Conservation (phyloP, 2,797 vertebrate species). For the Clamator glandarius region DNA sequence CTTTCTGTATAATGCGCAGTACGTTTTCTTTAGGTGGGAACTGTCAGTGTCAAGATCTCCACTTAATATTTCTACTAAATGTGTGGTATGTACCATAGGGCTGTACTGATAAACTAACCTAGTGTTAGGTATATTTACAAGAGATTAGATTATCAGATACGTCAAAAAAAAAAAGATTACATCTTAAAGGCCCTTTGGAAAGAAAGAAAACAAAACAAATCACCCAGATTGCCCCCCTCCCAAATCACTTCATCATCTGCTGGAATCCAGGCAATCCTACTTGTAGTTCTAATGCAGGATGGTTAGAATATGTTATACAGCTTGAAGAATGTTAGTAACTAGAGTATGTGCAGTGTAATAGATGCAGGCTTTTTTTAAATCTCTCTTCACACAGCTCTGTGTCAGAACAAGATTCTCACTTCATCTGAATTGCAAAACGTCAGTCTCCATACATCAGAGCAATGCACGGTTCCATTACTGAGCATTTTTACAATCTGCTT, state of each 20-base stretch:
- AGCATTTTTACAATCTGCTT: conserved; percentile 76
- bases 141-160: not conserved
- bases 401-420: not conserved
- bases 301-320: not conserved
- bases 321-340: not conserved
- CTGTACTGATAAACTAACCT: not conserved
- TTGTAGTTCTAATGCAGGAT: not conserved
- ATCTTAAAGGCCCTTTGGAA: not conserved
- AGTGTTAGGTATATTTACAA: not conserved
- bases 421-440: not conserved
- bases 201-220: not conserved
- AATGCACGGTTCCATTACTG: conserved; percentile 34
- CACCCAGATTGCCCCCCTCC: not conserved
- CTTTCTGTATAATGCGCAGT: not conserved
- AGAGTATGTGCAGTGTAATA: not conserved
- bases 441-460: not conserved
- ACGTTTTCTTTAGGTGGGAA: not conserved
- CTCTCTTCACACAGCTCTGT: not conserved
- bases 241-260: not conserved
- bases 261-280: not conserved
- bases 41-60: not conserved
- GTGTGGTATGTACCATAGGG: not conserved
- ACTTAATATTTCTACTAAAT: not conserved
- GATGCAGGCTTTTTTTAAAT: not conserved
- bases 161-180: not conserved